phyloP scores from a whole-genome alignment of 2,888 invertebrate genomes.

The Euplagia quadripunctaria region DNA sequence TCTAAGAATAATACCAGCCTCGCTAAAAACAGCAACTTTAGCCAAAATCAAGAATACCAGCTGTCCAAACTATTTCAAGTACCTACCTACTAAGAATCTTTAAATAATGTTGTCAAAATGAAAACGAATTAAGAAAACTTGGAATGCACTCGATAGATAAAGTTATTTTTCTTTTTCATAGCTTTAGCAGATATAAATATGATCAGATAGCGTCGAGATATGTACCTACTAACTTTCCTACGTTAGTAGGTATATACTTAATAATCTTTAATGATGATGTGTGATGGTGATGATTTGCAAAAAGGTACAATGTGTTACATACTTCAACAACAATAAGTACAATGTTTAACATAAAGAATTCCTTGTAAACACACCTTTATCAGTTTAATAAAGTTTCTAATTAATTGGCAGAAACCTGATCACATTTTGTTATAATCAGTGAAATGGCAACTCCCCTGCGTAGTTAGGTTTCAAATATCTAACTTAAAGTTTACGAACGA shows the following conservation, averaged over 20 bases:
- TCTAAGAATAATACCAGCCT: too few species aligned
- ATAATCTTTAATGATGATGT: not conserved
- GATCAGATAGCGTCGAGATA: too few species aligned
- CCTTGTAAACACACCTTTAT: conserved; percentile 11
- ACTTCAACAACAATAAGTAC: not conserved
- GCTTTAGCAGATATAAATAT: not conserved
- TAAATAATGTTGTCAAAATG: not conserved
- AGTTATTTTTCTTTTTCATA: not conserved
- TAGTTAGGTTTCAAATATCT: conserved; percentile 19
- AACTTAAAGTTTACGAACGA: conserved; percentile 14
- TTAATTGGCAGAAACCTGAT: conserved; percentile 23
- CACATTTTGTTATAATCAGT: conserved; percentile 15
- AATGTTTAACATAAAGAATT: not conserved
- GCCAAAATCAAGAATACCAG: too few species aligned
- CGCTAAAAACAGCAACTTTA: too few species aligned
- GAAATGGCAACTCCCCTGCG: not conserved
- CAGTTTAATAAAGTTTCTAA: conserved; percentile 23
- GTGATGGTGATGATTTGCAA: too few species aligned
- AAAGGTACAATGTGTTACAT: not conserved
- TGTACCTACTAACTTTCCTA: too few species aligned
- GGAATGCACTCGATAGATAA: not conserved
- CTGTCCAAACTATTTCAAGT: too few species aligned
- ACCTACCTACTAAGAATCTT: not conserved
- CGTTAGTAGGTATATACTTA: not conserved
- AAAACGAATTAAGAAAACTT: not conserved